Evolutionary conservation across 2,113 vertebrate species (phyloP), one percentile per base, ranked within the genome.

Genomic region (Empidonax traillii): DNA sequence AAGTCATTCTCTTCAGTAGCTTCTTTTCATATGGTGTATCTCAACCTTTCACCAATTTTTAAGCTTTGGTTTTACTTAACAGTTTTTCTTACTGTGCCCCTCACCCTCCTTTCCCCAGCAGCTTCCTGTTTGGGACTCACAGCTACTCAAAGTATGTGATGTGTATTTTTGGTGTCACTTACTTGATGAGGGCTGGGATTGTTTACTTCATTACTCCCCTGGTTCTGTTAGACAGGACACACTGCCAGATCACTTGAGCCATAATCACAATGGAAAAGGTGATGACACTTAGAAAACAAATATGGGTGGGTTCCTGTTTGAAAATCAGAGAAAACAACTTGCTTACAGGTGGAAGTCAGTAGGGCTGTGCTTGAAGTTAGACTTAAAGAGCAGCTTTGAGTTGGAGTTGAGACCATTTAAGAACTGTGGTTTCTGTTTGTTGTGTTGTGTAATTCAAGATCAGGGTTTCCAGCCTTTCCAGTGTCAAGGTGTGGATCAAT

Each of bases 401-500:
- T 15, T 91, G 41, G 35, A 63, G 56, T 55, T 47, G 30, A 31
- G 3, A 47, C 31, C 10, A 10, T 24, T 80, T 61, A 18, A 47
- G 65, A 85, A 20, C 19, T 44, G 1, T 65, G 33, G 6, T 51
- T 85, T 89, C 8, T 21, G 19, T 63, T 56, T 86, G n/a, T 31
- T 63, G 5, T 75, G 39, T 49, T 68, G 43, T 92, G 46, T 75
- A 39, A 91, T 96, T 95, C 28, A 30, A 99, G 99, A 98, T 99
- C 12, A 97, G 97, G 7, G 76, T 99, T 89, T 98, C 97, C 28
- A 97, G 71, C 61, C 90, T 99, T 35, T 55, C 98, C 10, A 94
- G 95, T 8, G 84, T 99, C 85, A 99, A 98, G 96, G 97, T 98
- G 0, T 93, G 97, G 33, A 95, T 99, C 81, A 98, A 98, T 9